These are phyloP conservation scores for Uromys caudimaculatus DNA, from an alignment of 2,797 vertebrate species.

Conservation along the genomic window DNA sequence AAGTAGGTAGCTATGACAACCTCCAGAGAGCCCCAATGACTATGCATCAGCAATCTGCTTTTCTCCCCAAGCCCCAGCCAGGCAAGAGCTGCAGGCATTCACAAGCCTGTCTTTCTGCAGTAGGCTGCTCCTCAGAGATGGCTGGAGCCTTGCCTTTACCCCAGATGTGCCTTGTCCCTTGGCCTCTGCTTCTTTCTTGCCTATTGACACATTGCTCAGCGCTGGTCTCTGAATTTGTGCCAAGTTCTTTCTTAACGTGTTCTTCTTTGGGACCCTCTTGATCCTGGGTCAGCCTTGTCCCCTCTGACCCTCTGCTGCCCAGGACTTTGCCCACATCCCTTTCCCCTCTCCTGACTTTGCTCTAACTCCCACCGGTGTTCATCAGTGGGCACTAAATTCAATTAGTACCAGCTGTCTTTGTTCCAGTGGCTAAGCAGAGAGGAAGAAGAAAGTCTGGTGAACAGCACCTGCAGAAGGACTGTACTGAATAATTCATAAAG, in stretches of 20 bases:
- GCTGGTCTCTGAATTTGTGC: background rate
- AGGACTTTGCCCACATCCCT: background rate
- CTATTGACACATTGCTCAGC: background rate
- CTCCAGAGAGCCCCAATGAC: background rate
- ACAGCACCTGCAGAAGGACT: no score
- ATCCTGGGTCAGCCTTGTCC: background rate
- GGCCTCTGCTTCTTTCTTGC: background rate
- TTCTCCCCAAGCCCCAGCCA: background rate
- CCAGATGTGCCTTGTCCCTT: background rate
- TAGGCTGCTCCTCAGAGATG: background rate
- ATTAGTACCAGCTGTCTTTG: background rate
- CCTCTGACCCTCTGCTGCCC: background rate
- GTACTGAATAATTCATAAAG: background rate
- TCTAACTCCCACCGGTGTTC: background rate
- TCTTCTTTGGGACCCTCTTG: background rate
- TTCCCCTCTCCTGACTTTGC: background rate
- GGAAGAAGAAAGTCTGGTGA: background rate
- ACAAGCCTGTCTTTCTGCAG: background rate
- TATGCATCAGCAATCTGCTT: background rate
- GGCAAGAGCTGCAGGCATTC: background rate
- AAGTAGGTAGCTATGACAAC: conserved; percentile 61
- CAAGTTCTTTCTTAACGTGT: background rate
- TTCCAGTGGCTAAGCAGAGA: background rate
- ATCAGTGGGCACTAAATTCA: background rate
- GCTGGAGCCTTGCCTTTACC: background rate